A percentile compares a stretch with the other conserved stretches of the same genome.
phyloP scores from a whole-genome alignment of 2,797 vertebrate genomes.

The Cheirogaleus major region DNA sequence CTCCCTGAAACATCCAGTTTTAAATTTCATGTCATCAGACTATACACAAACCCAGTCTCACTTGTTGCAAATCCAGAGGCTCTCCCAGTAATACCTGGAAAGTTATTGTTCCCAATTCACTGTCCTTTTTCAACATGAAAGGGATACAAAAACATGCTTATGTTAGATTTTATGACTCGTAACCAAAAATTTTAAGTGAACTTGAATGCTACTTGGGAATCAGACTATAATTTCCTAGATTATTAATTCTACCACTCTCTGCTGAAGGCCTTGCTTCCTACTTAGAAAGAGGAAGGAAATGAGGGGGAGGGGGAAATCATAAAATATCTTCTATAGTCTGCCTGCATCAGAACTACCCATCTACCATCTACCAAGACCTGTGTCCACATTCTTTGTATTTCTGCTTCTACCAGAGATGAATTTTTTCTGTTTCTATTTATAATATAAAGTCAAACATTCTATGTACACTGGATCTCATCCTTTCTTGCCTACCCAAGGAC shows the following conservation, averaged over 20 bases:
- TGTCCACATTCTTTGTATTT: background rate
- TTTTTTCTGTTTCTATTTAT: background rate
- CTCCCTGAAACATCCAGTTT: background rate
- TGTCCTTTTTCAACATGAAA: background rate
- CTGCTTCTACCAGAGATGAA: background rate
- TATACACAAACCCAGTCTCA: background rate
- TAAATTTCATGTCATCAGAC: background rate
- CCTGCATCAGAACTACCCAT: background rate
- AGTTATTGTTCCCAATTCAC: background rate
- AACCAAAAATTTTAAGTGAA: background rate
- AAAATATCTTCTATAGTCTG: background rate
- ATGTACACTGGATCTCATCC: background rate
- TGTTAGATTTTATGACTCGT: background rate
- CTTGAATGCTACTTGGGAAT: background rate
- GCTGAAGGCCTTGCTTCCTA: background rate
- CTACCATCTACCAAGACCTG: background rate
- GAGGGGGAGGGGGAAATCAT: background rate
- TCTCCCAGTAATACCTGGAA: background rate
- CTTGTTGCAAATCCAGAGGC: background rate
- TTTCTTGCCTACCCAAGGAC: background rate
- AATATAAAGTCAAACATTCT: background rate
- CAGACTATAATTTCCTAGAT: background rate
- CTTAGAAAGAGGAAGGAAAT: background rate
- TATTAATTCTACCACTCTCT: background rate
- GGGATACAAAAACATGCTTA: background rate